Evolutionary conservation across 2,113 vertebrate genomes (phyloP).

Genomic region (Labrus mixtus): DNA sequence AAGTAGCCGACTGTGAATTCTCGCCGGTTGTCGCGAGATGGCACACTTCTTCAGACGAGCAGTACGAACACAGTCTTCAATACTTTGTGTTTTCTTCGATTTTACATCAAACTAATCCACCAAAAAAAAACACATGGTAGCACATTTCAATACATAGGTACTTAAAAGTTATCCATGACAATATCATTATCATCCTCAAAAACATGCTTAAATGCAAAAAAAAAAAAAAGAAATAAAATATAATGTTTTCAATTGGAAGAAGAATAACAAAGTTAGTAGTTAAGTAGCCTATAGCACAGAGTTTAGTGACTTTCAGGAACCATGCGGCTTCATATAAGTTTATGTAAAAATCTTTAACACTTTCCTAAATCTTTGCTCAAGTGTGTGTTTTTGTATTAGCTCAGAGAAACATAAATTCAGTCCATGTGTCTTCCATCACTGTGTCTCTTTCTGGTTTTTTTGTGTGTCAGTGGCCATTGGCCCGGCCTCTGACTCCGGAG

Average conservation of each 20-base stretch:
- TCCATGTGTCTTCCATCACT: constrained; percentile 22
- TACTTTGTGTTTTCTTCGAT: neutral
- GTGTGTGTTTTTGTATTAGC: constrained; percentile 12
- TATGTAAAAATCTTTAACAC: constrained; percentile 36
- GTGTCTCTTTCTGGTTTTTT: neutral
- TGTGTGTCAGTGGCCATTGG: constrained; percentile 67
- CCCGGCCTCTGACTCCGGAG: constrained; percentile 54
- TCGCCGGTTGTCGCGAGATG: constrained; percentile 45
- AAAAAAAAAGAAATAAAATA: too few relatives aligned
- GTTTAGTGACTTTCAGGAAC: constrained; percentile 14
- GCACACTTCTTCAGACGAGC: neutral
- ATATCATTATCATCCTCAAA: neutral
- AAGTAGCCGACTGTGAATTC: neutral
- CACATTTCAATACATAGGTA: neutral
- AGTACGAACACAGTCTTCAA: neutral
- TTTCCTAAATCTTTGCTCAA: constrained; percentile 4
- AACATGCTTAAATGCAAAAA: neutral
- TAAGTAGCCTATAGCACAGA: neutral
- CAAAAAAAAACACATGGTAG: neutral
- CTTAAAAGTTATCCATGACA: neutral
- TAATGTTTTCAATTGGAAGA: constrained; percentile 12
- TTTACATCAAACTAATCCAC: neutral
- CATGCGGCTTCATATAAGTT: constrained; percentile 13
- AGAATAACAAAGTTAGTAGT: too few relatives aligned
- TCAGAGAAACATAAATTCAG: too few relatives aligned